Conservation (phyloP, 1,140 invertebrate species). For the Oncopodura yosiiana region DNA sequence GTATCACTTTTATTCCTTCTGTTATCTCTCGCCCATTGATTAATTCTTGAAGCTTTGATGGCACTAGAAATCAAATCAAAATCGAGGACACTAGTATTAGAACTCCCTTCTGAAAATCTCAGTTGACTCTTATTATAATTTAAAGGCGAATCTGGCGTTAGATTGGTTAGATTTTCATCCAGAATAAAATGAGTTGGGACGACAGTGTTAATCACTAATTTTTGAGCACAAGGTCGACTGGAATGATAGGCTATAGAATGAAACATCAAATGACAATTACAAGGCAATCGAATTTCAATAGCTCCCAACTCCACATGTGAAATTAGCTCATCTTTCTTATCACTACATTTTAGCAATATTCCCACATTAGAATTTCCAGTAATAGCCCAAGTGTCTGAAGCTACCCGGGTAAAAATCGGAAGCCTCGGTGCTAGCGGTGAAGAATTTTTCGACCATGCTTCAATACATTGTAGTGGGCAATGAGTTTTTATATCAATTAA, state of each 20-base stretch:
- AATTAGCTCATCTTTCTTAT: background rate
- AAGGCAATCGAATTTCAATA: constrained; percentile 19
- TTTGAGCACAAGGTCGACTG: background rate
- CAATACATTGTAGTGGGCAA: constrained; percentile 2
- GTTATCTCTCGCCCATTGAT: too few relatives aligned
- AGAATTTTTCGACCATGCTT: background rate
- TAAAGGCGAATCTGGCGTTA: too few relatives aligned
- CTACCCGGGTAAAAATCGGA: constrained; percentile 11
- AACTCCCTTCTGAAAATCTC: background rate
- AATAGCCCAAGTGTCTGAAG: constrained; percentile 15
- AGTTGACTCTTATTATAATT: too few relatives aligned
- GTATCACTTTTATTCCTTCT: too few relatives aligned
- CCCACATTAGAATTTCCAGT: constrained; percentile 10
- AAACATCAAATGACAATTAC: constrained; percentile 16
- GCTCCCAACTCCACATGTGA: constrained; percentile 12
- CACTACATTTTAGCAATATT: constrained; percentile 9
- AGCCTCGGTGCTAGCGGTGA: background rate
- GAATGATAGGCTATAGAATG: constrained; percentile 10
- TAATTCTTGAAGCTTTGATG: too few relatives aligned
- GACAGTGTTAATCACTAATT: background rate
- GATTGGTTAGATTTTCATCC: background rate
- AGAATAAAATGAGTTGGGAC: constrained; percentile 10
- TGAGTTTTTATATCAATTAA: constrained; percentile 5
- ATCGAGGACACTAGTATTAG: background rate
- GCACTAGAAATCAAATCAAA: background rate